Conservation (phyloP, 2,888 invertebrate species). For the Darwinula stevensoni region DNA sequence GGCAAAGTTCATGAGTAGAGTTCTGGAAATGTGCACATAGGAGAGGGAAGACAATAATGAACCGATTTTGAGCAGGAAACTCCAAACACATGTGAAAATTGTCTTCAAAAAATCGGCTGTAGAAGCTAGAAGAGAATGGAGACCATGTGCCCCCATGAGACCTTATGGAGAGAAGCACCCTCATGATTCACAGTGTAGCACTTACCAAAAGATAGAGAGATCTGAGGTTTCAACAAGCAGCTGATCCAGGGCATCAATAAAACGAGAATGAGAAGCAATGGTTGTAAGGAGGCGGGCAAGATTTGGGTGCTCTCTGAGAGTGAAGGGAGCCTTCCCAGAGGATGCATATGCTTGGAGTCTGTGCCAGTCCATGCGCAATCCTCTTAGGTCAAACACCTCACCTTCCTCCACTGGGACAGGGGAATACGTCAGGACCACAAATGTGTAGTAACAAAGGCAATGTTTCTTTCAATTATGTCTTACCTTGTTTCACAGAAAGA, state of each 20-base stretch:
- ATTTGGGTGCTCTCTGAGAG: conserved; percentile 48
- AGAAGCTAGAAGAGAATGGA: conserved; percentile 27
- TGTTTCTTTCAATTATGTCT: no score
- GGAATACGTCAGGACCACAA: no score
- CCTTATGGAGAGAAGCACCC: no score
- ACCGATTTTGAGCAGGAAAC: conserved; percentile 93
- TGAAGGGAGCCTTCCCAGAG: conserved; percentile 37
- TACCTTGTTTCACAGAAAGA: conserved; percentile 54
- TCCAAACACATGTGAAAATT: conserved; percentile 97
- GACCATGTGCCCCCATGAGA: no score
- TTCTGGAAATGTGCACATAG: conserved; percentile 95
- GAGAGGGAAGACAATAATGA: conserved; percentile 85
- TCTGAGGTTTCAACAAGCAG: conserved; percentile 89
- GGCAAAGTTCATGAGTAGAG: conserved; percentile 90
- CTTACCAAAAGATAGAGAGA: conserved; percentile 68
- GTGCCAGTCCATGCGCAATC: conserved; percentile 88
- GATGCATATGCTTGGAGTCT: conserved; percentile 80
- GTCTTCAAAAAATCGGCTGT: conserved; percentile 82
- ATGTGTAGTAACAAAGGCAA: no score
- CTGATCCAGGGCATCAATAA: conserved; percentile 92
- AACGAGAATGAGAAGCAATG: conserved; percentile 82
- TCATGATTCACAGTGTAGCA: conserved; percentile 5
- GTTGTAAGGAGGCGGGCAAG: conserved; percentile 77
- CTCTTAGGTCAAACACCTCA: conserved; percentile 79
- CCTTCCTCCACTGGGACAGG: conserved; percentile 48